phyloP scores from a whole-genome alignment of 1,140 invertebrate species.

The Ceratosolen fusciceps region DNA sequence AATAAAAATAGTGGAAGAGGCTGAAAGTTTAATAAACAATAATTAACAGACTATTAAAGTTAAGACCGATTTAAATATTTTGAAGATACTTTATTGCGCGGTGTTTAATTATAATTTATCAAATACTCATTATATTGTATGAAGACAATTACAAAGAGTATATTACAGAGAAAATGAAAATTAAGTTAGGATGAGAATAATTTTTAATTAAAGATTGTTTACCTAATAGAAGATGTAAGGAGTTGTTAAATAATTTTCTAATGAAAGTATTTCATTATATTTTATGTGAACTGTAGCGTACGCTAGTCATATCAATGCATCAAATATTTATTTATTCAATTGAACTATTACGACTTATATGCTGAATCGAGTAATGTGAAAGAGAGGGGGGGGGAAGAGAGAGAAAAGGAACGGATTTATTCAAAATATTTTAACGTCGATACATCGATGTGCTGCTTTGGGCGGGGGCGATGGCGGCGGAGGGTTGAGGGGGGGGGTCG shows the following conservation, averaged over 20 bases:
- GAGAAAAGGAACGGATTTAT: slow-evolving; percentile 11
- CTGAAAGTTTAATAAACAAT: too few relatives aligned
- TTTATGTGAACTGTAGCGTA: too few relatives aligned
- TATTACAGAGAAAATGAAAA: not conserved
- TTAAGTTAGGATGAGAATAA: too few relatives aligned
- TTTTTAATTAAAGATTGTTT: too few relatives aligned
- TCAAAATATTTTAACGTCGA: slow-evolving; percentile 10
- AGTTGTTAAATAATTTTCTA: too few relatives aligned
- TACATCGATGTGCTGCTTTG: slow-evolving; percentile 14
- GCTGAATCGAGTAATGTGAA: too few relatives aligned
- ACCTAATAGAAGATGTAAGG: too few relatives aligned
- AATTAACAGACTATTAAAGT: too few relatives aligned
- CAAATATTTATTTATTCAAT: too few relatives aligned
- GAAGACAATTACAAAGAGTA: not conserved
- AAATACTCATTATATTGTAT: not conserved
- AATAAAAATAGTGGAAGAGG: not conserved
- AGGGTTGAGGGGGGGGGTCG: not conserved
- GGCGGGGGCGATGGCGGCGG: slow-evolving; percentile 30
- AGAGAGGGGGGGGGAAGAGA: not conserved
- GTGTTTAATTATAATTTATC: not conserved
- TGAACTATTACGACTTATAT: too few relatives aligned
- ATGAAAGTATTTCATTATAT: too few relatives aligned
- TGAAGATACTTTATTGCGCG: not conserved
- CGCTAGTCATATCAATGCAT: too few relatives aligned
- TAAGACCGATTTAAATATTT: not conserved